A percentile compares a stretch with the other conserved stretches of the same genome.
phyloP scores from a whole-genome alignment of 2,113 vertebrate species.

The Felis chaus region DNA sequence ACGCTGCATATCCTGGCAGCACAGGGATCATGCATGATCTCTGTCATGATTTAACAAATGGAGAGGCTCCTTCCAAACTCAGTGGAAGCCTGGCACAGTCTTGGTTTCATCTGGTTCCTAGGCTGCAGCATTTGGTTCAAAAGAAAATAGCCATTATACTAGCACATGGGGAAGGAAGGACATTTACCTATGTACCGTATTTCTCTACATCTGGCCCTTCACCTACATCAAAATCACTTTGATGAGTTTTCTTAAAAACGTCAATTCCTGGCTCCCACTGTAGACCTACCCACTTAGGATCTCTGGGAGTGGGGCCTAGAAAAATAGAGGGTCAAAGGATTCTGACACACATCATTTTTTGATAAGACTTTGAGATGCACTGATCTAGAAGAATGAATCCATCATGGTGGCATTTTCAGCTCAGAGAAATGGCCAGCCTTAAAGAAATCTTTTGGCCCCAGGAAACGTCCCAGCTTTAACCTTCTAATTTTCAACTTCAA shows the following conservation, averaged over 20 bases:
- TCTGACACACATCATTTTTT: not conserved
- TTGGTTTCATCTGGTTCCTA: not conserved
- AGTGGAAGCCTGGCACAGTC: not conserved
- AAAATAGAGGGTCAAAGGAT: no score
- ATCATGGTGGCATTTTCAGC: not conserved
- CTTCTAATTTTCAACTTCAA: not conserved
- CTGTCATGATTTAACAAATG: not conserved
- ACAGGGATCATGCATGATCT: not conserved
- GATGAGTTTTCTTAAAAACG: not conserved
- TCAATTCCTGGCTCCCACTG: not conserved
- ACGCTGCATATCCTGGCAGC: not conserved
- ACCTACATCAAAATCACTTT: not conserved
- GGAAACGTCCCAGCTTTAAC: not conserved
- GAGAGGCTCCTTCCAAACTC: not conserved
- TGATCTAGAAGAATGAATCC: not conserved
- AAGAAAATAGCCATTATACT: not conserved
- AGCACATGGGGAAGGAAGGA: not conserved
- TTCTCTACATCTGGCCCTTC: not conserved
- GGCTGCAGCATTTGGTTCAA: not conserved
- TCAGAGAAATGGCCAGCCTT: not conserved
- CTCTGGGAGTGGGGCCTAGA: not conserved
- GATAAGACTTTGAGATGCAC: not conserved
- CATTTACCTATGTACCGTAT: accelerated
- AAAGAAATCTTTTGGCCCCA: not conserved
- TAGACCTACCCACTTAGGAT: not conserved